These are phyloP conservation scores for Cossypha niveicapilla DNA, from an alignment of 2,797 vertebrate genomes.

Conservation along the genomic window DNA sequence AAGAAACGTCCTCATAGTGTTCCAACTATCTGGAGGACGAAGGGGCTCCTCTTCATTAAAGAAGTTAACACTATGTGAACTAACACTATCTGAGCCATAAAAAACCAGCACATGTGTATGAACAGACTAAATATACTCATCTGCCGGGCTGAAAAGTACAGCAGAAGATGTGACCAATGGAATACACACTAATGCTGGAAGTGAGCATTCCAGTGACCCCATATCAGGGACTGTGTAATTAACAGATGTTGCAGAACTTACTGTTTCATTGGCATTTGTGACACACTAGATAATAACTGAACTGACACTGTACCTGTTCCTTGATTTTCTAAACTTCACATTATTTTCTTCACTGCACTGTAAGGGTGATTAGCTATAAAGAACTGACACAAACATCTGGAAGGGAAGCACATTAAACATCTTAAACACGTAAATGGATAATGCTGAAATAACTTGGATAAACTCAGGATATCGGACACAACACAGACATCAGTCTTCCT, in stretches of 20 bases:
- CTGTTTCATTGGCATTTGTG: background rate
- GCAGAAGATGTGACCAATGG: background rate
- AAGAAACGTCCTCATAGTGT: background rate
- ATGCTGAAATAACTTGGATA: conserved; percentile 12
- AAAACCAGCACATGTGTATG: background rate
- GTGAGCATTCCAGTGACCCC: background rate
- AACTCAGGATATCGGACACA: background rate
- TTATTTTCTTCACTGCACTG: conserved; percentile 48
- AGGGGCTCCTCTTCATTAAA: background rate
- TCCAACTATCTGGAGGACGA: background rate
- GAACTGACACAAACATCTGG: conserved; percentile 34
- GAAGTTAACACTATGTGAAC: background rate
- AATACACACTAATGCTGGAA: background rate
- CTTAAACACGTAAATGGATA: conserved; percentile 8
- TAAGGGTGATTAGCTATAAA: conserved; percentile 28
- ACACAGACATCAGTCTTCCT: background rate
- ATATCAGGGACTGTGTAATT: background rate
- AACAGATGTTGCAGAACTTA: background rate
- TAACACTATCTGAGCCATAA: background rate
- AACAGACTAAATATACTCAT: background rate
- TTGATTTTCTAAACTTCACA: conserved; percentile 26
- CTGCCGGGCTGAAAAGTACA: background rate
- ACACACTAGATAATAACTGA: background rate
- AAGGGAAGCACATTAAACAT: conserved; percentile 50
- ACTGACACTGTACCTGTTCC: conserved; percentile 31